Evolutionary conservation across 2,888 invertebrate species (phyloP).

Genomic region (Halocaridina rubra): DNA sequence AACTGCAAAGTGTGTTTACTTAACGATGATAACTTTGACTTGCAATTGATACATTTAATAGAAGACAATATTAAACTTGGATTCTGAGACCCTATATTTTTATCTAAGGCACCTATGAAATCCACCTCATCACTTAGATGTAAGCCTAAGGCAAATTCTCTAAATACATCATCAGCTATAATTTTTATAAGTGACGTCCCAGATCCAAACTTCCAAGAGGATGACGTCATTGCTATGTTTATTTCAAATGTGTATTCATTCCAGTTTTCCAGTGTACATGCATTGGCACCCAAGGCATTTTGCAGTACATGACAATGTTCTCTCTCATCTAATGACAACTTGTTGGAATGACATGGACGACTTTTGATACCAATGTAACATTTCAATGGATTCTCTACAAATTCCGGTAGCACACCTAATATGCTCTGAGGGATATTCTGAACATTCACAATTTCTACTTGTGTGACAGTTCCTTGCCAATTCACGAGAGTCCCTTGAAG

Average conservation of each 20-base stretch:
- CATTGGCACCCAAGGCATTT: background rate
- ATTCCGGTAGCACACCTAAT: background rate
- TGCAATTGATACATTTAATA: slow-evolving; percentile 22
- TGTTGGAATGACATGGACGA: background rate
- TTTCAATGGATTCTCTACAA: background rate
- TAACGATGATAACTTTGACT: background rate
- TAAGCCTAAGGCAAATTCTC: slow-evolving; percentile 2
- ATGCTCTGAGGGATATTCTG: background rate
- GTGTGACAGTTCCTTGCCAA: slow-evolving; percentile 25
- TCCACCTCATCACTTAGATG: slow-evolving; percentile 21
- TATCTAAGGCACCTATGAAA: slow-evolving; percentile 16
- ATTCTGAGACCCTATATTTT: slow-evolving; percentile 15
- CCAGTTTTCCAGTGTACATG: slow-evolving; percentile 25
- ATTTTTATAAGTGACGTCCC: background rate
- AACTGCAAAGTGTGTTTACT: background rate
- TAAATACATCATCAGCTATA: slow-evolving; percentile 6
- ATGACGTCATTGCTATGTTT: background rate
- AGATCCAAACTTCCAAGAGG: slow-evolving; percentile 25
- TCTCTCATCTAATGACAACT: background rate
- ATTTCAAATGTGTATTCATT: slow-evolving; percentile 21
- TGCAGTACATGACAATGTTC: slow-evolving; percentile 24
- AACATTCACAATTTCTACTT: slow-evolving; percentile 10
- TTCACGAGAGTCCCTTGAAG: slow-evolving; percentile 18
- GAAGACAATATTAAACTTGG: slow-evolving; percentile 15
- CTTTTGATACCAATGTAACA: slow-evolving; percentile 18